Base-by-base conservation (phyloP, 2,888 invertebrate genomes). In the Lycaena phlaeas region DNA sequence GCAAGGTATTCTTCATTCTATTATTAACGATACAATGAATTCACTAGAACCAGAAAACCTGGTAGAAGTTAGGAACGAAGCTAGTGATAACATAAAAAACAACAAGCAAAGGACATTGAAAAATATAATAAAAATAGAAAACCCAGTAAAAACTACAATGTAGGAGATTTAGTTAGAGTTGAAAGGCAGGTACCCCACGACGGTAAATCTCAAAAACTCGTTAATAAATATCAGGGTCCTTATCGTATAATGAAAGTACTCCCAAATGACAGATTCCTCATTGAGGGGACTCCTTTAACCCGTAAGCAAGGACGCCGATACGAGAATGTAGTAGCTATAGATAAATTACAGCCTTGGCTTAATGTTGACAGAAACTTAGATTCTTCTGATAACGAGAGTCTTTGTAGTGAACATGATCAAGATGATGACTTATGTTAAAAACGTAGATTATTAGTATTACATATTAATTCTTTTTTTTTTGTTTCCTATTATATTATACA, bases 161-260 rank as follows among this genome's bases (percentile, higher is more conserved):
- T 25, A 36, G 49, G n/a, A n/a, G n/a, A n/a, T n/a, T n/a, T n/a
- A n/a, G n/a, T n/a, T n/a, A n/a, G 51, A 5, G 36, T 51, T 7
- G 48, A 49, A 41, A 43, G 47, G 14, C 46, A 51, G 6, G 42
- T 51, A 0, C 44, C 45, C 1, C 36, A 43, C 11, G 51, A 53
- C 15, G 53, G 51, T 6, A 27, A 48, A 18, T 49, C 51, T n/a
- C 42, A 50, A 38, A 51, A 53, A 41, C 18, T 51, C 5, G 44
- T 48, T 1, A 17, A 28, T 5, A 51, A 48, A 37, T 49, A 36
- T 43, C 50, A 50, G 26, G 52, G 50, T 2, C 52, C 49, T 3
- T 46, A 50, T 27, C 44, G 50, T 4, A 43, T 52, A 22, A 3
- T 46, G n/a, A 48, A 49, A 43, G 10, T 45, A 4, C 29, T 46